Evolutionary conservation across 2,797 vertebrate genomes (phyloP), one percentile per base, ranked within the genome.

Genomic region (Sylvia borin): DNA sequence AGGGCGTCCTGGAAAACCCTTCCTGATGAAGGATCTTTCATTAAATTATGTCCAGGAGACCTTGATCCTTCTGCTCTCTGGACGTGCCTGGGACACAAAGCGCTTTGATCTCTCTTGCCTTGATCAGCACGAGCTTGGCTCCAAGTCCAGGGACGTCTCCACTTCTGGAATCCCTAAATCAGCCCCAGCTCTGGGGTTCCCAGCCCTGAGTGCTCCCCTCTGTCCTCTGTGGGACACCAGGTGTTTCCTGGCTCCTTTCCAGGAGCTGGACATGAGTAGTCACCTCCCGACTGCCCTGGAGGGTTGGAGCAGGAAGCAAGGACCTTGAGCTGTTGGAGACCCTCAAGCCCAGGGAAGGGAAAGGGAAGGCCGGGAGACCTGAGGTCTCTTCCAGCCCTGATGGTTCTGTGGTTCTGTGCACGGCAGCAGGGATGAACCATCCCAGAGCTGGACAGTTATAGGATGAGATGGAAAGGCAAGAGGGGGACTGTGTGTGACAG

Each of bases 111-210:
- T 50, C 7, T 40, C 36, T 34, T 36, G 43, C 67, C 32, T 3
- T 16, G 16, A 32, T 57, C 12, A 0, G 16, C 21, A n/a, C 4
- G 18, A 25, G 9, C 47, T n/a, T 32, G 62, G 32, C 58, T 65
- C 31, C 38, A 5, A 10, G 20, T 1, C 15, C 27, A 19, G 16
- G 2, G 50, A 18, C 5, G 4, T 27, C 57, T 62, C 0, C 3
- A 1, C 2, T 54, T 64, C 5, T 32, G 45, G 31, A 4, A 1
- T 16, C 65, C 1, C 19, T 3, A 1, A 5, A 21, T 19, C 42
- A 54, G 16, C 16, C 65, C 34, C 17, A 34, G 20, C 9, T 19
- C 2, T 2, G 40, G 34, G 54, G 8, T 34, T 27, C 22, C 27
- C 13, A 45, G 0, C 29, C 29, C 36, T n/a, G 32, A 3, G 34